Evolutionary conservation across 2,888 invertebrate species (phyloP), one percentile per base, ranked within the genome.

Genomic region (Endomychus coccineus): DNA sequence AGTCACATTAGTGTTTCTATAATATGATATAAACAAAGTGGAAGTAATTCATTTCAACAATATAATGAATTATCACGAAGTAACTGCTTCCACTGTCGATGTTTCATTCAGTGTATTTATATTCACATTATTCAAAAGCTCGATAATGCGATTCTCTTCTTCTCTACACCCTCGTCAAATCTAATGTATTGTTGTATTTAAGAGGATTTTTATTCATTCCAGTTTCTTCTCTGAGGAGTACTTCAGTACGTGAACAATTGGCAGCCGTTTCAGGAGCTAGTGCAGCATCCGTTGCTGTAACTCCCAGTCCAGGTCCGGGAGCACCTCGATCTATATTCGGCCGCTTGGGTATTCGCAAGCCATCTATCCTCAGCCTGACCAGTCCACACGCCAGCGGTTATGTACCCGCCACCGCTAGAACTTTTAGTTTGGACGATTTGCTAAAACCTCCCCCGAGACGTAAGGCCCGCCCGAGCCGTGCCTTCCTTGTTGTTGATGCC

Each of bases 381-480:
- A 74, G 78, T 70, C 72, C 75, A 71, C 66, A 67, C 68, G 62
- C 67, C 63, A 60, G 65, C 60, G 62, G 62, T 49, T 61, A 62
- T 51, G 55, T 66, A 52, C 69, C 70, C 53, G 75, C 77, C 67
- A 77, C 81, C 68, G 79, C 80, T 67, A 77, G 84, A 73, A 84
- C 85, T 67, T 84, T 84, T 77, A 84, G 83, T 77, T 78, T 84
- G 75, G 85, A 85, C 77, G 84, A 85, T 80, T 79, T 85, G 71
- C 80, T 85, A 75, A 80, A 82, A 74, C 80, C 82, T 70, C 78
- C 78, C 71, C 78, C 78, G 68, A 78, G 80, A 80, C 82, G 82
- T 82, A 83, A 82, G 80, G 76, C 69, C 62, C 51, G 45, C 39
- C 22, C 5, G 5, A 25, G 7, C 23, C 16, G 33, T 44, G 54